These are phyloP conservation scores for Camptogramma bilineatum DNA, from an alignment of 2,888 invertebrate species.

Conservation along the genomic window DNA sequence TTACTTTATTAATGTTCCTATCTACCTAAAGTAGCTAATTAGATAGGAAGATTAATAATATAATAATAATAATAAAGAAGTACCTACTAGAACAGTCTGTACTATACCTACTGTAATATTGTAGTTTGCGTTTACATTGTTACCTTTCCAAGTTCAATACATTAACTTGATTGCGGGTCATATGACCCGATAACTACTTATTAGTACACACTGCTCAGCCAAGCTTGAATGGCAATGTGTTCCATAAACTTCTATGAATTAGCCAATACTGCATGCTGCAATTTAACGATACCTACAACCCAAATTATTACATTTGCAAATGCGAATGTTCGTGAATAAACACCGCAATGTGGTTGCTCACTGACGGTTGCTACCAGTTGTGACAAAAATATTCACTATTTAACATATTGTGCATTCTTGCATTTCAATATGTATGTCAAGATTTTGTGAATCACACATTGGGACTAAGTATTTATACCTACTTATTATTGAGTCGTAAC, in stretches of 20 bases:
- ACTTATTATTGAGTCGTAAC: too few relatives aligned
- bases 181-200: slow-evolving; percentile 2
- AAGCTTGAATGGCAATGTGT: slow-evolving; percentile 23
- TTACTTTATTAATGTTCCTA: too few relatives aligned
- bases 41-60: too few relatives aligned
- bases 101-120: background rate
- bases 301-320: slow-evolving; percentile 20
- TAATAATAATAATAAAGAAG: too few relatives aligned
- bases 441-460: too few relatives aligned
- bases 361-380: too few relatives aligned
- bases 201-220: slow-evolving; percentile 17
- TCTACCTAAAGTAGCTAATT: too few relatives aligned
- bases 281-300: slow-evolving; percentile 14
- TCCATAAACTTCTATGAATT: slow-evolving; percentile 24
- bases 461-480: too few relatives aligned
- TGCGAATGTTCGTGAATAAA: slow-evolving; percentile 7
- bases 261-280: slow-evolving; percentile 20
- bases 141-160: background rate
- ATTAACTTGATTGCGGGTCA: background rate
- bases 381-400: background rate
- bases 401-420: background rate
- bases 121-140: background rate
- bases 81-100: too few relatives aligned
- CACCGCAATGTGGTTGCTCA: background rate
- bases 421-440: too few relatives aligned